Percentiles rank a stretch among this genome's conserved stretches.
phyloP scores from a whole-genome alignment of 2,113 vertebrate genomes.

The Dissostichus mawsoni region DNA sequence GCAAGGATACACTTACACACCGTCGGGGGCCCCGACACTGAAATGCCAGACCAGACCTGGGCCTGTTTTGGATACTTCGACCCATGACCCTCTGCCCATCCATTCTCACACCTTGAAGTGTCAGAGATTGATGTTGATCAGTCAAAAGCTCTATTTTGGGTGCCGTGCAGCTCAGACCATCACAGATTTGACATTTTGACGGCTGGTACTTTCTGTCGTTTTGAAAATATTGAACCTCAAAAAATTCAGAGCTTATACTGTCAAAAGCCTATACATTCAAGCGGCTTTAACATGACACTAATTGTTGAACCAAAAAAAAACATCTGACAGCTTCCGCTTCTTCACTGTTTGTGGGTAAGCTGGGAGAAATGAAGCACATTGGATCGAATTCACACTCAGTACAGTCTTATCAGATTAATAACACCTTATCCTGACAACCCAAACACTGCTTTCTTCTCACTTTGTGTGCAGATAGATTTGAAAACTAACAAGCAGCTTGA shows the following conservation, averaged over 20 bases:
- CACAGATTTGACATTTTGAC: slow-evolving; percentile 43
- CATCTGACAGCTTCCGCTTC: neutral
- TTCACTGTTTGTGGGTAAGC: slow-evolving; percentile 5
- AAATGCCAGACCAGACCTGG: slow-evolving; percentile 19
- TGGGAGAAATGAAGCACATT: slow-evolving; percentile 28
- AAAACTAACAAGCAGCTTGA: slow-evolving; percentile 68
- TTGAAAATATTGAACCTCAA: neutral
- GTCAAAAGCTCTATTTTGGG: slow-evolving; percentile 50
- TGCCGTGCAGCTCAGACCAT: neutral
- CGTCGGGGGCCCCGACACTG: slow-evolving; percentile 24
- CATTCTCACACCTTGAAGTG: slow-evolving; percentile 40
- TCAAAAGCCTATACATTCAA: neutral
- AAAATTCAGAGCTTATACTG: neutral
- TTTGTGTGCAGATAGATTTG: slow-evolving; percentile 58
- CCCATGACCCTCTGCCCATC: slow-evolving; percentile 35
- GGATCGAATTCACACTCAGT: slow-evolving; percentile 34
- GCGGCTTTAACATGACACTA: neutral
- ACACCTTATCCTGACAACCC: slow-evolving; percentile 44
- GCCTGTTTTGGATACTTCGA: slow-evolving; percentile 43
- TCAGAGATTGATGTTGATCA: slow-evolving; percentile 46
- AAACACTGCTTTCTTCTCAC: slow-evolving; percentile 53
- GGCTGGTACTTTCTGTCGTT: neutral
- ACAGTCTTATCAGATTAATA: slow-evolving; percentile 54
- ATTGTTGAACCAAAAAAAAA: neutral
- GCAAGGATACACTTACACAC: slow-evolving; percentile 15